phyloP scores from a whole-genome alignment of 2,113 vertebrate species.

The Ciconia stormi region DNA sequence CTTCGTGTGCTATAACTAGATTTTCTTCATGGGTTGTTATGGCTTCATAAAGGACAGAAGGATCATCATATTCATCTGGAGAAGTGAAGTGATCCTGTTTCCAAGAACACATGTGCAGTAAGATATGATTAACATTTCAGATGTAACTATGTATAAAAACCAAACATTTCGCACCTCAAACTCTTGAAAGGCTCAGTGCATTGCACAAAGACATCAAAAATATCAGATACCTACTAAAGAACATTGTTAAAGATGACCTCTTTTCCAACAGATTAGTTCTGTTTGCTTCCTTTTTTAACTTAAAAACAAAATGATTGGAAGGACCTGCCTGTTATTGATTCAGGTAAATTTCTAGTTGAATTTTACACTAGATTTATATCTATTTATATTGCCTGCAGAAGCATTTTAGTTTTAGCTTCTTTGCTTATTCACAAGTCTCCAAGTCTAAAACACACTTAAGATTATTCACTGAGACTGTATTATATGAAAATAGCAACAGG shows the following conservation, averaged over 20 bases:
- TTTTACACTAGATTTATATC: not conserved
- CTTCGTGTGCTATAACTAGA: slow-evolving; percentile 95
- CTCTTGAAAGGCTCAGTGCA: not conserved
- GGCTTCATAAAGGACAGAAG: slow-evolving; percentile 93
- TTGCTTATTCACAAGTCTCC: not conserved
- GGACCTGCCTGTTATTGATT: not conserved
- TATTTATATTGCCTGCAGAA: not conserved
- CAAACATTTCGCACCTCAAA: not conserved
- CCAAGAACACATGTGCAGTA: not conserved
- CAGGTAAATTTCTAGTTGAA: not conserved
- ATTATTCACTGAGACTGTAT: not conserved
- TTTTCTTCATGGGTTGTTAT: slow-evolving; percentile 95
- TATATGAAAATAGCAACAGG: not conserved
- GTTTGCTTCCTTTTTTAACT: not conserved
- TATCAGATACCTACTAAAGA: not conserved
- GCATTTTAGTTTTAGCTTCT: not conserved
- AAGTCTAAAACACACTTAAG: not conserved
- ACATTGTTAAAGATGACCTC: not conserved
- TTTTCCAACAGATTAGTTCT: not conserved
- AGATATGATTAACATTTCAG: not conserved
- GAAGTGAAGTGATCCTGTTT: slow-evolving; percentile 97
- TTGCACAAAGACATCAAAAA: not conserved
- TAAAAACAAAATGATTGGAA: not conserved
- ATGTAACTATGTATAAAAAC: not conserved
- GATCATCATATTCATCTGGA: slow-evolving; percentile 97